These are phyloP conservation scores for Uromys caudimaculatus DNA, from an alignment of 2,797 vertebrate species.

Conservation along the genomic window DNA sequence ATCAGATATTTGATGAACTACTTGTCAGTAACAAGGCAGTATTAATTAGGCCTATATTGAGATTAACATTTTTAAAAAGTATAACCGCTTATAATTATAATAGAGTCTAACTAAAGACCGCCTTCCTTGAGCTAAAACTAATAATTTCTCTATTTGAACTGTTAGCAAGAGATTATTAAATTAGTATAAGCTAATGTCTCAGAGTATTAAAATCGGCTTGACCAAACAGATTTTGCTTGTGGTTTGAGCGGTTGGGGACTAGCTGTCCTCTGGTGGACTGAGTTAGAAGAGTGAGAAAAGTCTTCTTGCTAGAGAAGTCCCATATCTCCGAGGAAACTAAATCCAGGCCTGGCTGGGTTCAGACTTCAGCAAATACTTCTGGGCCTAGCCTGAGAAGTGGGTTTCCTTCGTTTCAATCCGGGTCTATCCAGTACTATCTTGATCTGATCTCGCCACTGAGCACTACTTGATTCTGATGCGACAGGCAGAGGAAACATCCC, in stretches of 20 bases:
- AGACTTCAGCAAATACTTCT: not conserved
- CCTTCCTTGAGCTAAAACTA: slow-evolving; percentile 88
- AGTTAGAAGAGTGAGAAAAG: not conserved
- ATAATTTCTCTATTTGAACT: slow-evolving; percentile 89
- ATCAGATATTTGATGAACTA: slow-evolving; percentile 90
- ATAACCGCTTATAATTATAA: slow-evolving; percentile 85
- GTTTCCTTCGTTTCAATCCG: not conserved
- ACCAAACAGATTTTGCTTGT: slow-evolving; percentile 73
- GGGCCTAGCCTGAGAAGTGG: not conserved
- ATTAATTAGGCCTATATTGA: slow-evolving; percentile 89
- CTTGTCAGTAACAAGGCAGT: slow-evolving; percentile 89
- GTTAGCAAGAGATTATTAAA: slow-evolving; percentile 87
- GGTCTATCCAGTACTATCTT: accelerated
- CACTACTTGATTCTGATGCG: not conserved
- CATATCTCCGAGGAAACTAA: not conserved
- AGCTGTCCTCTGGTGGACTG: not conserved
- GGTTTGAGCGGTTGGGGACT: not conserved
- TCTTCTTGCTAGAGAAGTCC: slow-evolving; percentile 9
- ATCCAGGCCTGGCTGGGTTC: not conserved
- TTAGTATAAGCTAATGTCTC: slow-evolving; percentile 83
- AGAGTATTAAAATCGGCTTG: slow-evolving; percentile 73
- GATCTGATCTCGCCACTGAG: not conserved
- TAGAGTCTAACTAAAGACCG: slow-evolving; percentile 87
- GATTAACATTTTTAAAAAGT: slow-evolving; percentile 88
- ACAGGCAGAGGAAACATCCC: not conserved